Evolutionary conservation across 2,113 vertebrate species (phyloP).

Genomic region (Nothocercus julius): DNA sequence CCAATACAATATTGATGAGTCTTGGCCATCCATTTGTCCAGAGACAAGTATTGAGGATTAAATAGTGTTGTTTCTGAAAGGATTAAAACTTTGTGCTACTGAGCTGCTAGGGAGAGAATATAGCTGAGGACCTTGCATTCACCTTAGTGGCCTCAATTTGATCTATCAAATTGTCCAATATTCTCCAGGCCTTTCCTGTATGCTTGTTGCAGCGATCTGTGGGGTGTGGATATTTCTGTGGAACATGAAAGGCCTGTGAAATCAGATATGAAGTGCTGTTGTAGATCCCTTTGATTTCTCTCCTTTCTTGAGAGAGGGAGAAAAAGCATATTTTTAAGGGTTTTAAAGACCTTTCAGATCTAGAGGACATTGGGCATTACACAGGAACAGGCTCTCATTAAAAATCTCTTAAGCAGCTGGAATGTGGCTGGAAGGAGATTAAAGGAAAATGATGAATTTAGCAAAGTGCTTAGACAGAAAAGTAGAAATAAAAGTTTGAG

Average conservation of each 20-base stretch:
- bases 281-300: slow-evolving; percentile 52
- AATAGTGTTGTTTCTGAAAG: background rate
- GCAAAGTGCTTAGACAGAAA: slow-evolving; percentile 51
- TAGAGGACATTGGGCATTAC: slow-evolving; percentile 50
- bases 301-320: slow-evolving; percentile 24
- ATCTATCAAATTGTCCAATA: background rate
- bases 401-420: slow-evolving; percentile 70
- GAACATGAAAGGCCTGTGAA: slow-evolving; percentile 58
- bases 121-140: background rate
- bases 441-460: slow-evolving; percentile 68
- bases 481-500: slow-evolving; percentile 57
- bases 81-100: background rate
- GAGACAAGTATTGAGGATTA: background rate
- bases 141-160: background rate
- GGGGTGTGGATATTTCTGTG: slow-evolving; percentile 20
- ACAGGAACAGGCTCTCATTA: slow-evolving; percentile 67
- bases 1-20: background rate
- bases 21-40: background rate
- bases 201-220: background rate
- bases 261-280: slow-evolving; percentile 50
- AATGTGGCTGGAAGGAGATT: slow-evolving; percentile 74
- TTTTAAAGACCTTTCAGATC: slow-evolving; percentile 56
- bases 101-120: background rate
- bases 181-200: background rate
- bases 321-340: slow-evolving; percentile 27